Conservation (phyloP, 2,113 vertebrate species). For the Colaptes auratus region DNA sequence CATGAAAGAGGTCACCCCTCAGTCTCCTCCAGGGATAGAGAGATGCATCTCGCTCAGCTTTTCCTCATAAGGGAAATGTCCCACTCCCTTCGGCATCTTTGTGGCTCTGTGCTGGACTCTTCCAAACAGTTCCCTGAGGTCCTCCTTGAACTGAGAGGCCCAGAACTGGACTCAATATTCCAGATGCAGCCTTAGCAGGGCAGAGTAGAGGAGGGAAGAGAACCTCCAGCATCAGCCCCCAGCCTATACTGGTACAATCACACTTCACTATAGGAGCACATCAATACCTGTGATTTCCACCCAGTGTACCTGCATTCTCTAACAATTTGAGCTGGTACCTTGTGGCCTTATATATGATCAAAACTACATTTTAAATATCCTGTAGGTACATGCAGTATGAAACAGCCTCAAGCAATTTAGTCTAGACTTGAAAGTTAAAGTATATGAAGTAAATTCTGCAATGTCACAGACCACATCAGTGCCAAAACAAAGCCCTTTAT, state of each 20-base stretch:
- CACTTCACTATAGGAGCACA: neutral
- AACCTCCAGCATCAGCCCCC: too few species aligned
- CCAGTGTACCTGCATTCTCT: neutral
- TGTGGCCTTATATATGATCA: neutral
- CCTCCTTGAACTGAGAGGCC: too few species aligned
- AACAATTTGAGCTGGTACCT: neutral
- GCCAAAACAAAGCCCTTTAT: neutral
- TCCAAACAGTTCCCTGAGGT: too few species aligned
- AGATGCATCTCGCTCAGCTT: too few species aligned
- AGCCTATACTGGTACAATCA: neutral
- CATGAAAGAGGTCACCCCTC: too few species aligned
- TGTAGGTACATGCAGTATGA: neutral
- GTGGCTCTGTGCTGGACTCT: too few species aligned
- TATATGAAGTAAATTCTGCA: neutral
- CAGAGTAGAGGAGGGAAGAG: too few species aligned
- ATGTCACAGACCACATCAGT: neutral
- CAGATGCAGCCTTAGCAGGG: too few species aligned
- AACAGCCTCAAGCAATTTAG: neutral
- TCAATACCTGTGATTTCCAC: neutral
- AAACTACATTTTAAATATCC: neutral
- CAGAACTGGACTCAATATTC: too few species aligned
- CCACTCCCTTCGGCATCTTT: too few species aligned
- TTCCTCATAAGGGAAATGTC: too few species aligned
- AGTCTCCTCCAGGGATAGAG: too few species aligned
- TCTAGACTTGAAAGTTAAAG: neutral